These are phyloP conservation scores for Antedon bifida DNA, from an alignment of 35 echinoderm and acorn worm genomes.

Conservation along the genomic window DNA sequence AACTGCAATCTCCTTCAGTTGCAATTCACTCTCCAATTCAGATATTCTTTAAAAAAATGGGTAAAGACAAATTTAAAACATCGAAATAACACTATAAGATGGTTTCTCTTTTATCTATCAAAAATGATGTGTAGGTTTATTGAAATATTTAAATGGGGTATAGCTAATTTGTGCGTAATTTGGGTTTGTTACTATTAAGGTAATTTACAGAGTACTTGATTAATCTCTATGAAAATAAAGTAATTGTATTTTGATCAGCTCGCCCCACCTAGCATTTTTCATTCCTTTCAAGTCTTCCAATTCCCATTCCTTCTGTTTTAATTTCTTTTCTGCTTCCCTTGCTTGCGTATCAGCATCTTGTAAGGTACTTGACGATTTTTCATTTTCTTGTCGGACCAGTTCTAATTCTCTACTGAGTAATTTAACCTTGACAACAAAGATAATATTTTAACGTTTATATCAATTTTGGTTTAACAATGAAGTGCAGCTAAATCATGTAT, in stretches of 20 bases:
- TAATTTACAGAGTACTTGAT: too few species aligned
- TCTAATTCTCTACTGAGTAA: constrained; percentile 78
- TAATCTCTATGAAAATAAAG: too few species aligned
- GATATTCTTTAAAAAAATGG: constrained; percentile 46
- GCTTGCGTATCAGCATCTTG: constrained; percentile 27
- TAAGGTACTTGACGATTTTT: constrained; percentile 36
- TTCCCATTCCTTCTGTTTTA: constrained; percentile 93
- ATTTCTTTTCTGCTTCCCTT: constrained; percentile 45
- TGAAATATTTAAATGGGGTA: too few species aligned
- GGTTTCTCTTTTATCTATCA: too few species aligned
- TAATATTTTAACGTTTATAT: background rate
- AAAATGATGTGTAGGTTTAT: too few species aligned
- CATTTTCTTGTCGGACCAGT: constrained; percentile 47
- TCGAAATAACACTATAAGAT: too few species aligned
- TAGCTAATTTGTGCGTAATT: too few species aligned
- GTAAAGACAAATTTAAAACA: background rate
- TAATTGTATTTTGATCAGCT: too few species aligned
- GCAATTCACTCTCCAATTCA: constrained; percentile 52
- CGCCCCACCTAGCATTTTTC: constrained; percentile 88
- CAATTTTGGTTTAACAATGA: background rate
- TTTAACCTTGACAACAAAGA: constrained; percentile 26
- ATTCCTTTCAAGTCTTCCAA: constrained; percentile 51
- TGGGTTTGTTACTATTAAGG: too few species aligned
- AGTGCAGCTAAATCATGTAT: too few species aligned
- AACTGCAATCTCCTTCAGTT: constrained; percentile 27